These are phyloP conservation scores for Meloe dianella DNA, from an alignment of 2,888 invertebrate species.

Conservation along the genomic window DNA sequence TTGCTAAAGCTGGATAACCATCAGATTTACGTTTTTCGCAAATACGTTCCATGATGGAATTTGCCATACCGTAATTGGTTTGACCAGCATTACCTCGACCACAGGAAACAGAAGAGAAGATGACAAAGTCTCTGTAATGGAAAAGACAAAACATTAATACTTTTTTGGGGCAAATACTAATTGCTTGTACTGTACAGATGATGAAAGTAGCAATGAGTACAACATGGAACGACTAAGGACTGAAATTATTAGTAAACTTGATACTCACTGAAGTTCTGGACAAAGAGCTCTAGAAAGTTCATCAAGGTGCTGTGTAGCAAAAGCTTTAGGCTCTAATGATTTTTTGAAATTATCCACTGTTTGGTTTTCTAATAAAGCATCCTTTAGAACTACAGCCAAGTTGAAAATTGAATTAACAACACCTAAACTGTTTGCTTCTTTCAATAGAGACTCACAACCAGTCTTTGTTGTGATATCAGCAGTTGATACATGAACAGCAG, in stretches of 20 bases:
- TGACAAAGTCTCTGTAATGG: constrained; percentile 72
- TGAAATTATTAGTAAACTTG: too few species aligned
- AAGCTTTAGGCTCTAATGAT: constrained; percentile 66
- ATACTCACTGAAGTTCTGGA: constrained; percentile 24
- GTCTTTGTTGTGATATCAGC: constrained; percentile 70
- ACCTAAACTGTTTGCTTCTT: constrained; percentile 66
- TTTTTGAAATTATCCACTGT: constrained; percentile 60
- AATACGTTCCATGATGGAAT: constrained; percentile 86
- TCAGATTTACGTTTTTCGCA: constrained; percentile 74
- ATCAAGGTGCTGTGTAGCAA: constrained; percentile 78
- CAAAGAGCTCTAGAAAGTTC: constrained; percentile 57
- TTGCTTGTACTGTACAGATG: too few species aligned
- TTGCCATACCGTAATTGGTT: constrained; percentile 87
- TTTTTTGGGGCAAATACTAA: too few species aligned
- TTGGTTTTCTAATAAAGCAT: constrained; percentile 64
- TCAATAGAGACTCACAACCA: constrained; percentile 73
- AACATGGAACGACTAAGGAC: too few species aligned
- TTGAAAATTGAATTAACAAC: constrained; percentile 72
- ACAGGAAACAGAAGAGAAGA: constrained; percentile 90
- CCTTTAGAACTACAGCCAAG: constrained; percentile 61
- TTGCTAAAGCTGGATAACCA: constrained; percentile 79
- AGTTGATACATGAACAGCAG: constrained; percentile 69
- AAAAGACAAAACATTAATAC: not conserved
- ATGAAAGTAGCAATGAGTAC: too few species aligned
- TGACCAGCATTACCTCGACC: constrained; percentile 94